Percentiles rank a stretch among this genome's conserved stretches.
Conservation (phyloP, 2,113 vertebrate genomes). For the Vidua macroura region DNA sequence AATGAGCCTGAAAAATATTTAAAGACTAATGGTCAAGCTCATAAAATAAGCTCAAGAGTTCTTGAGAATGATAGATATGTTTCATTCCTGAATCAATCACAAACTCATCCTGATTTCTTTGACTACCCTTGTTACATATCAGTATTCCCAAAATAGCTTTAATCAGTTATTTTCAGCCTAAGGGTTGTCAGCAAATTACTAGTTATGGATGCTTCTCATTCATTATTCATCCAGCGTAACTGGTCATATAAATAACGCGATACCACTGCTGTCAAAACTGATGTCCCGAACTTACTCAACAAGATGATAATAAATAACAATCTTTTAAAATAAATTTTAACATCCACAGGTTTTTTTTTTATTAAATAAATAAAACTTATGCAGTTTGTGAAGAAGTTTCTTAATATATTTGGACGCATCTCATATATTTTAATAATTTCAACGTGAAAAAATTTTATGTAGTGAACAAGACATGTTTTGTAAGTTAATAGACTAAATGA, state of each 20-base stretch:
- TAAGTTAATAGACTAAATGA: not conserved
- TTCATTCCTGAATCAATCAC: not conserved
- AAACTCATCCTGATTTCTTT: not conserved
- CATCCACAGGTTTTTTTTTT: not conserved
- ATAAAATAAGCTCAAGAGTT: not conserved
- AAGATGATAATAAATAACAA: not conserved
- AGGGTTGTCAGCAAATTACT: constrained; percentile 4
- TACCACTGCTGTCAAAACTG: not conserved
- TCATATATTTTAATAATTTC: not conserved
- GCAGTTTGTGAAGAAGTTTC: not conserved
- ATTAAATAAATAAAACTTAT: not conserved
- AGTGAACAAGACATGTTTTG: not conserved
- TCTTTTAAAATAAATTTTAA: not conserved
- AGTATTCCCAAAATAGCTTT: constrained; percentile 34
- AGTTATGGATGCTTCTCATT: constrained; percentile 15
- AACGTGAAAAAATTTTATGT: not conserved
- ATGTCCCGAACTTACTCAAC: not conserved
- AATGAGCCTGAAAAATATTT: not conserved
- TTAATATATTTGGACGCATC: not conserved
- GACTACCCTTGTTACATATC: not conserved
- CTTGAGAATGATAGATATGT: not conserved
- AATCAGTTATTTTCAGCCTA: constrained; percentile 38
- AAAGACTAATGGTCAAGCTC: not conserved
- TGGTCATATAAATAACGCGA: not conserved
- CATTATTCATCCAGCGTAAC: constrained; percentile 9